Percentiles rank a stretch among this genome's conserved stretches.
These are phyloP conservation scores for Ophthalmolycus amberensis DNA, from an alignment of 2,113 vertebrate genomes.

Conservation along the genomic window DNA sequence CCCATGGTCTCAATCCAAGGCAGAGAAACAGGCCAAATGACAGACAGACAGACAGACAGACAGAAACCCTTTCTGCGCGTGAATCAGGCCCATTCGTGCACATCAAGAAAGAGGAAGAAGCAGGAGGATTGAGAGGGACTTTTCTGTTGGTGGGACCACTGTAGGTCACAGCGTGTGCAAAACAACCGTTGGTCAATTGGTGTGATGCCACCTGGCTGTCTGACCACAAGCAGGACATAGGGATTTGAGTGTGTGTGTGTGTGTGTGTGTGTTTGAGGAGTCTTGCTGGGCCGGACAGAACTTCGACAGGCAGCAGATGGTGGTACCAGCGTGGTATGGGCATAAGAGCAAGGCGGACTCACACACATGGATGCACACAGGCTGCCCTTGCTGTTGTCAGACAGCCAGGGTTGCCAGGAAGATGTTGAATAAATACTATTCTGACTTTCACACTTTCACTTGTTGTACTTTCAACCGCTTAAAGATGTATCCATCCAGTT, in stretches of 20 bases:
- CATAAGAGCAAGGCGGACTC: slow-evolving; percentile 54
- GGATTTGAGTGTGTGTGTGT: slow-evolving; percentile 11
- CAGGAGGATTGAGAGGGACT: slow-evolving; percentile 28
- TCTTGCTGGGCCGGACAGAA: slow-evolving; percentile 65
- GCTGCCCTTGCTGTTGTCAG: slow-evolving; percentile 35
- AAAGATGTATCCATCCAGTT: not conserved
- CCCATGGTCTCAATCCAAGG: slow-evolving; percentile 52
- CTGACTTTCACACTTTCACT: slow-evolving; percentile 23
- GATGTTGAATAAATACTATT: slow-evolving; percentile 47
- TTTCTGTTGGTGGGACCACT: slow-evolving; percentile 35
- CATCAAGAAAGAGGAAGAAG: slow-evolving; percentile 24
- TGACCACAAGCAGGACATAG: slow-evolving; percentile 53
- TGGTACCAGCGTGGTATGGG: slow-evolving; percentile 65
- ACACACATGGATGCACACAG: slow-evolving; percentile 65
- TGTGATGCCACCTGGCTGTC: slow-evolving; percentile 69
- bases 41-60: slow-evolving; percentile 48
- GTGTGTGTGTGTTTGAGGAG: slow-evolving; percentile 42
- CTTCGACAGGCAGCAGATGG: slow-evolving; percentile 78
- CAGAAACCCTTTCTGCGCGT: slow-evolving; percentile 19
- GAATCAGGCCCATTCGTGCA: slow-evolving; percentile 42
- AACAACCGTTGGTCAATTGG: slow-evolving; percentile 65
- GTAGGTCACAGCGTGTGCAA: slow-evolving; percentile 50
- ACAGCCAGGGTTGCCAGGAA: slow-evolving; percentile 39
- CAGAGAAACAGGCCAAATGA: slow-evolving; percentile 50
- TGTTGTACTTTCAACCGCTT: not conserved